Base-by-base conservation (phyloP, 2,888 invertebrate species). In the Folsomia manolachei region DNA sequence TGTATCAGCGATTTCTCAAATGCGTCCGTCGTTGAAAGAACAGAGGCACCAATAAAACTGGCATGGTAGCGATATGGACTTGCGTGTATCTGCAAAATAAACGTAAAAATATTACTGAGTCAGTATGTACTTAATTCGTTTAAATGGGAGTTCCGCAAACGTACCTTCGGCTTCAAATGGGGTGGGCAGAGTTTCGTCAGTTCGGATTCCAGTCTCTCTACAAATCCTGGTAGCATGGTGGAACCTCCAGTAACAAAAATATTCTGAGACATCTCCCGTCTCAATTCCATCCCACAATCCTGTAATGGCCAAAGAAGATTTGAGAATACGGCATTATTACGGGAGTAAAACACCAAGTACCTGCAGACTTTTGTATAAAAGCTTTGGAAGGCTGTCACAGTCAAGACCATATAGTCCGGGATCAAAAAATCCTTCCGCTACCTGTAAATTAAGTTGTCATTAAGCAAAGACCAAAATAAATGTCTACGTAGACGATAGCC, bases 371-470 rank as follows among this genome's bases (percentile, higher is more conserved):
- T 86, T 85, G 81, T 84, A 84, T 24, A 88, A 84, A 73, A 88
- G 83, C 77, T 86, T 86, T 72, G 86, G 87, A 21, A 88, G 82
- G 52, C 86, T 86, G 67, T 86, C 85, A 77, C 86, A 85, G 81
- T 88, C 88, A 78, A 87, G 83, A 25, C 87, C 87, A 86, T 87
- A 88, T 66, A 85, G 82, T 69, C 86, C 86, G 2, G 86, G 86
- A 77, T 87, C 84, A 82, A 88, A 88, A 56, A 86, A 81, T 7
- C 86, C 86, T 81, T 88, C 87, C 61, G 85, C 83, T 64, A 39
- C n/a, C n/a, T n/a, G n/a, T n/a, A n/a, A n/a, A n/a, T n/a, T n/a
- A n/a, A n/a, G n/a, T n/a, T n/a, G n/a, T n/a, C n/a, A n/a, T n/a
- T n/a, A n/a, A n/a, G n/a, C n/a, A n/a, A n/a, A n/a, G n/a, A n/a